A percentile compares a stretch with the other conserved stretches of the same genome.
Evolutionary conservation across 2,113 vertebrate species (phyloP).

Genomic region (Sterrhoptilus dennistouni): DNA sequence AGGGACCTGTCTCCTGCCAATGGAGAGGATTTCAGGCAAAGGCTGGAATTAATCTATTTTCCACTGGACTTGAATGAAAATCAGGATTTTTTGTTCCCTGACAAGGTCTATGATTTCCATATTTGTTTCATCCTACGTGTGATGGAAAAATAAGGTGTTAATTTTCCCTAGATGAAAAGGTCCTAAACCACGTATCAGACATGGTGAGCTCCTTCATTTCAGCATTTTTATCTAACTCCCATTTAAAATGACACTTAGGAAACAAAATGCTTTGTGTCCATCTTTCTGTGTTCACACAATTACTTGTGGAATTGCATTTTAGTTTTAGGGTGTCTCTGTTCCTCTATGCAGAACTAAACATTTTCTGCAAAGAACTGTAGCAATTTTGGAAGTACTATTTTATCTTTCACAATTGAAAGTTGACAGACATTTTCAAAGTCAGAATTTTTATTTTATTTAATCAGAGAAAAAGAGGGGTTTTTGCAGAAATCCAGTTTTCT

Average conservation of each 20-base stretch:
- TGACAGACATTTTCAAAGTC: background rate
- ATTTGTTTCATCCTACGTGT: background rate
- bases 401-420: background rate
- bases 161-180: background rate
- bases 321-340: background rate
- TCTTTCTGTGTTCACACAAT: background rate
- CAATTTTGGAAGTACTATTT: background rate
- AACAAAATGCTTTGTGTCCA: background rate
- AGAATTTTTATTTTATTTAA: background rate
- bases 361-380: background rate
- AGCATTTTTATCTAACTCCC: background rate
- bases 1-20: background rate
- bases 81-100: background rate
- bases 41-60: background rate
- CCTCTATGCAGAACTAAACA: background rate
- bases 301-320: background rate
- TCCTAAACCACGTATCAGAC: background rate
- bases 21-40: background rate
- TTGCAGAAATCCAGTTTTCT: background rate
- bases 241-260: background rate
- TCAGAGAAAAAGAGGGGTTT: background rate
- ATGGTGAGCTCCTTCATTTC: background rate
- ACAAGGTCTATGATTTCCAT: background rate
- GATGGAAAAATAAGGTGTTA: background rate
- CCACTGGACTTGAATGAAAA: background rate